phyloP scores from a whole-genome alignment of 2,113 vertebrate species.

The Oreochromis aureus region DNA sequence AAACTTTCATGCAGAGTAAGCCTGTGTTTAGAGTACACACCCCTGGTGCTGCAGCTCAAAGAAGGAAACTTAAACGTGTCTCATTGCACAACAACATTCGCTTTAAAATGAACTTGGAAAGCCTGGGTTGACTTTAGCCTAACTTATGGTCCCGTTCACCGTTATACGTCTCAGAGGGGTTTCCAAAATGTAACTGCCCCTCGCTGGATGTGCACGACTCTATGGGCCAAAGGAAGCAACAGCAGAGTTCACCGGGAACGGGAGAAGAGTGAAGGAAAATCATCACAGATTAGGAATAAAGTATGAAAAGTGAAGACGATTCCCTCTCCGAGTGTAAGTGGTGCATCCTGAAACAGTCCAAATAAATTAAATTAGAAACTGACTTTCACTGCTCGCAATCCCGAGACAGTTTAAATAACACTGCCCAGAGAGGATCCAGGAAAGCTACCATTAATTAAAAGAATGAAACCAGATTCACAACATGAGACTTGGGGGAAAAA shows the following conservation, averaged over 20 bases:
- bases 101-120: neutral
- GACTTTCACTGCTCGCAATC: too few species aligned
- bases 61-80: neutral
- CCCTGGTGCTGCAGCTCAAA: neutral
- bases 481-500: accelerated
- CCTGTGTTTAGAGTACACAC: neutral
- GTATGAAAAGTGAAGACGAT: neutral
- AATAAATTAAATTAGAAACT: too few species aligned
- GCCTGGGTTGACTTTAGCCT: neutral
- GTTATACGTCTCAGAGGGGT: accelerated
- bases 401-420: too few species aligned
- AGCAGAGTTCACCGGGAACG: neutral
- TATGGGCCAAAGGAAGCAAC: neutral
- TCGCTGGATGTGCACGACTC: neutral
- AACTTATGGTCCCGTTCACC: neutral
- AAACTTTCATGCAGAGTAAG: neutral
- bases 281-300: neutral
- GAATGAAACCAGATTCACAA: neutral
- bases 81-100: neutral
- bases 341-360: accelerated
- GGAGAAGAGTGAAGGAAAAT: neutral
- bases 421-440: neutral
- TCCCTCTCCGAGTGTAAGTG: neutral
- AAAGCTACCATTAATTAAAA: neutral
- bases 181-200: neutral